Percentiles rank a stretch among this genome's conserved stretches.
Evolutionary conservation across 2,888 invertebrate species (phyloP).

Genomic region (Drosophila testacea): DNA sequence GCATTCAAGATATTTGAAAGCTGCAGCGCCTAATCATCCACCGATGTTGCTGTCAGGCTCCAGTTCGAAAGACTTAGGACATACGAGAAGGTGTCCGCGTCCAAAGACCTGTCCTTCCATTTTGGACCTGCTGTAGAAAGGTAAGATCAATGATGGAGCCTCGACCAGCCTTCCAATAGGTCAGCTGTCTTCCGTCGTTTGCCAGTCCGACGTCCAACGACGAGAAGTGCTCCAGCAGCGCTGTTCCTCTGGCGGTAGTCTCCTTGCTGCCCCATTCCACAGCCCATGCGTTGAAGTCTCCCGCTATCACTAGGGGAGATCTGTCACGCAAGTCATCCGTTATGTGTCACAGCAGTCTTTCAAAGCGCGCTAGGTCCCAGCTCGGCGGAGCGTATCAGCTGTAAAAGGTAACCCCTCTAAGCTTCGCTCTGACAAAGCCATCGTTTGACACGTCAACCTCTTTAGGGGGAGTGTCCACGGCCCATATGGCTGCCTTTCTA

Average conservation of each 20-base stretch:
- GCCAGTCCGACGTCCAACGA: background rate
- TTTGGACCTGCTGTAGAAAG: background rate
- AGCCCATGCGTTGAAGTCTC: background rate
- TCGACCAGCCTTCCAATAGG: background rate
- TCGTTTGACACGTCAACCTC: background rate
- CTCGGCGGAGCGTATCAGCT: constrained; percentile 11
- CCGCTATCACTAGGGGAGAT: background rate
- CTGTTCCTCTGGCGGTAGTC: background rate
- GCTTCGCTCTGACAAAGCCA: constrained; percentile 16
- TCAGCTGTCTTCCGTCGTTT: background rate
- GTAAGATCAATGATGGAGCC: background rate
- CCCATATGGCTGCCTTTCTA: background rate
- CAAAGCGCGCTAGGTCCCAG: background rate
- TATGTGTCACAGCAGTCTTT: background rate
- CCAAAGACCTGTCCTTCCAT: background rate
- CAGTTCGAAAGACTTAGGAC: background rate
- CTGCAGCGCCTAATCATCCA: background rate
- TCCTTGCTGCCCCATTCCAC: background rate
- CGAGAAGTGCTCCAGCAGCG: background rate
- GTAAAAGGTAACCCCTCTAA: constrained; percentile 10
- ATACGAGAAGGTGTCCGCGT: background rate
- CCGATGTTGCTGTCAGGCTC: background rate
- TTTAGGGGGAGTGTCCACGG: background rate
- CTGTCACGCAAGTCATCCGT: background rate
- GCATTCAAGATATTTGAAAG: background rate